Evolutionary conservation across 2,797 vertebrate species (phyloP), one percentile per base, ranked within the genome.

Genomic region (Tragopan temminckii): DNA sequence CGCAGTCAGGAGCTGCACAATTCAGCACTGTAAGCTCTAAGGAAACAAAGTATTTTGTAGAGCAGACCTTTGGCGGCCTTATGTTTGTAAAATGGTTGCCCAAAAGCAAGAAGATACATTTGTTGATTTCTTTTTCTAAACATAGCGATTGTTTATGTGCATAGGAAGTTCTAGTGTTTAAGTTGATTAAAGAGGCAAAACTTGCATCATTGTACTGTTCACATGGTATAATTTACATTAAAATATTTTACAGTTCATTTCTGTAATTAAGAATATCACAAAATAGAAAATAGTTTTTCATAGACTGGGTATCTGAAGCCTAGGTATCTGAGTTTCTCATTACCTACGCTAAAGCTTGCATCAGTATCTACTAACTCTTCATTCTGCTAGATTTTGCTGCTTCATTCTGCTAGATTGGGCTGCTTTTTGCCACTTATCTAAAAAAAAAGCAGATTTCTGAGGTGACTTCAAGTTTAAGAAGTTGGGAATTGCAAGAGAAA

Each of bases 1-100:
- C 70, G 72, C 40, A 42, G 55, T 4, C 0, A 1, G 3, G 20
- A 1, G 20, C 0, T 0, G 5, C 14, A 12, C 3, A 48, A 57
- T 38, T 74, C 53, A 72, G 80, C n/a, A 11, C 8, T 55, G 46
- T 36, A 18, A 20, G 35, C 15, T 20, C 23, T 38, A 2, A 38
- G 29, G 20, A 43, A 74, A 23, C 23, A 7, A 33, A 46, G n/a
- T 13, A 10, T 45, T 87, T 62, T 29, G 61, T 48, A 42, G 27
- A 7, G 3, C 8, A 24, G 25, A 35, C 7, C 13, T 35, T 72
- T 40, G 23, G 8, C 18, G 23, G 18, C 31, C 27, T 31, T 8
- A 8, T 7, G 27, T 61, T 38, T 0, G 0, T 58, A 31, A 53
- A 45, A 21, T 58, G 15, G 24, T 8, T 17, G 14, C 33, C 5